A percentile compares a stretch with the other conserved stretches of the same genome.
phyloP scores from a whole-genome alignment of 2,888 invertebrate genomes.

The Melinaea marsaeus region DNA sequence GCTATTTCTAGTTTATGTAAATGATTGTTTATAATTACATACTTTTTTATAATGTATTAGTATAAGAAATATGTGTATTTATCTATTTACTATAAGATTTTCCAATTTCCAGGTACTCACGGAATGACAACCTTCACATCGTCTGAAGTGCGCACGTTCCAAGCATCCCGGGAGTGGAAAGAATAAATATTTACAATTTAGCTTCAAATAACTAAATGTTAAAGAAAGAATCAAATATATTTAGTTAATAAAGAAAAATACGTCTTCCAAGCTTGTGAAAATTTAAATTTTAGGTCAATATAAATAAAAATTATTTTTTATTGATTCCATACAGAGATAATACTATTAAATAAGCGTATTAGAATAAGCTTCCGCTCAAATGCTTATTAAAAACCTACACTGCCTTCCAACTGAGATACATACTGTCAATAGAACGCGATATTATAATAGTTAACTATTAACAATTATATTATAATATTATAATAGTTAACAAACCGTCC shows the following conservation, averaged over 20 bases:
- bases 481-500: not conserved
- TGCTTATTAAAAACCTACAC: slow-evolving; percentile 2
- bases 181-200: slow-evolving; percentile 42
- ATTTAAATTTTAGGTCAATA: too few species aligned
- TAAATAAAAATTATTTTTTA: too few species aligned
- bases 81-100: not conserved
- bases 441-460: not conserved
- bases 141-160: slow-evolving; percentile 74
- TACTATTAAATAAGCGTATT: not conserved
- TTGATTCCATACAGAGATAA: too few species aligned
- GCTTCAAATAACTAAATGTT: not conserved
- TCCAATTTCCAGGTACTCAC: slow-evolving; percentile 58
- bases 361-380: not conserved
- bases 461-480: not conserved
- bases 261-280: too few species aligned
- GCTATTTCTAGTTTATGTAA: not conserved
- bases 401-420: not conserved
- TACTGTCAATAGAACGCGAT: not conserved
- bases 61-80: slow-evolving; percentile 1
- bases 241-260: not conserved
- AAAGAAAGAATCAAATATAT: not conserved
- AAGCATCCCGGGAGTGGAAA: slow-evolving; percentile 70
- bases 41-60: not conserved
- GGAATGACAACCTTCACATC: slow-evolving; percentile 71
- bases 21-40: not conserved